Evolutionary conservation across 2,888 invertebrate genomes (phyloP), one percentile per base, ranked within the genome.

Genomic region (Leucophenga montana): DNA sequence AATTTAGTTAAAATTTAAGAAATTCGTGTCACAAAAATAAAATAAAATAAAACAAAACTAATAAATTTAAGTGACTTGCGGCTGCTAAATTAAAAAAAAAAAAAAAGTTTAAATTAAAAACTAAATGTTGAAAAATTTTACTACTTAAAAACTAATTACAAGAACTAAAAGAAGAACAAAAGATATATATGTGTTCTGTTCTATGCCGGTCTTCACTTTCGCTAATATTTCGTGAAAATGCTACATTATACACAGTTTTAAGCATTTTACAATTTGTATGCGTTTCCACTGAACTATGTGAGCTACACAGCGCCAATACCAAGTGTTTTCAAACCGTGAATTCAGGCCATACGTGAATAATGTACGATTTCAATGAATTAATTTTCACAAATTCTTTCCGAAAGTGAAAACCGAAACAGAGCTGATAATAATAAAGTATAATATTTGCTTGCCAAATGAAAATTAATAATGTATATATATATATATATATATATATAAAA

Each of bases 71-170:
- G 27, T 64, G 48, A 64, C 46, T 48, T 64, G 4, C 27, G 27
- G 27, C 27, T 27, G 27, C 27, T 27, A 4, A 57, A 48, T 46
- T 33, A 62, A 44, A 59, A n/a, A 16, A 31, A 8, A 59, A 11
- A 57, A 57, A 1, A 20, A 57, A n/a, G 9, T 14, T 16, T 31
- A 31, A 31, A 22, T 27, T 33, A 14, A 22, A 48, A 64, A 64
- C 14, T 48, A 59, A 59, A 50, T 57, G 27, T 62, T 27, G 48
- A 54, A 59, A 74, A 82, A 82, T 77, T 79, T 68, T 66, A 66
- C 84, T 82, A 84, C 81, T 79, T 82, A 82, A 70, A 69, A 64
- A 64, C 46, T 39, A 22, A 46, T 18, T 20, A 33, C 61, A 27
- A 39, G 9, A 53, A 59, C 33, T 22, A 59, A 33, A 68, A 48